Base-by-base conservation (phyloP, 2,888 invertebrate genomes). In the Liodrosophila aerea region DNA sequence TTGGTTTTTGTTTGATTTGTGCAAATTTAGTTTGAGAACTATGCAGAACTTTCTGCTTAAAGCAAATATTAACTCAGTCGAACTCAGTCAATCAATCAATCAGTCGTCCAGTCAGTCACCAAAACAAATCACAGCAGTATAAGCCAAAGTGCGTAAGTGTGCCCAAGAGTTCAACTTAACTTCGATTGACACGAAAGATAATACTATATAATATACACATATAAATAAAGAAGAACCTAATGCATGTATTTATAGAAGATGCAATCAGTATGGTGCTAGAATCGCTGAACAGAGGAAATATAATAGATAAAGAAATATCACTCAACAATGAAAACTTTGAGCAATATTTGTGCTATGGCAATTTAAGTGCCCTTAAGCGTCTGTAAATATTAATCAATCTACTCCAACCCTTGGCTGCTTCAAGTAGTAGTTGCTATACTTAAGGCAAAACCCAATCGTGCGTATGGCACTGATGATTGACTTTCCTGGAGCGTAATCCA, bases 41-140 rank as follows among this genome's bases (percentile, higher is more conserved):
- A 9, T 59, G 67, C 77, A 52, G 59, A 76, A 70, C 53, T 70
- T 64, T 73, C 59, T 76, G 64, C 57, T 47, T 59, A 50, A 73
- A 65, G 72, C 54, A 59, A 60, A 50, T 44, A 36, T 18, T 36
- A 53, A 72, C 51, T 56, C 56, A 63, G 31, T 34, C 45, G 39
- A 53, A 72, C 51, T 56, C 56, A 63, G 31, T 37, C 45, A 63
- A 54, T 57, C 62, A 62, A 63, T 44, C 62, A 64, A 31, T 53
- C 64, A 37, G 8, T 16, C 45, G 18, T 7, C 8, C 49, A 39
- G 36, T 39, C 50, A 16, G 13, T 31, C 43, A 40, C 47, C 45
- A n/a, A 58, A 76, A 66, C 69, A 65, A 60, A 69, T 47, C 54
- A 70, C 57, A 50, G 40, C 27, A 30, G 5, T 22, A 12, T 16